Evolutionary conservation across 2,797 vertebrate genomes (phyloP), one percentile per base, ranked within the genome.

Genomic region (Coluber constrictor): DNA sequence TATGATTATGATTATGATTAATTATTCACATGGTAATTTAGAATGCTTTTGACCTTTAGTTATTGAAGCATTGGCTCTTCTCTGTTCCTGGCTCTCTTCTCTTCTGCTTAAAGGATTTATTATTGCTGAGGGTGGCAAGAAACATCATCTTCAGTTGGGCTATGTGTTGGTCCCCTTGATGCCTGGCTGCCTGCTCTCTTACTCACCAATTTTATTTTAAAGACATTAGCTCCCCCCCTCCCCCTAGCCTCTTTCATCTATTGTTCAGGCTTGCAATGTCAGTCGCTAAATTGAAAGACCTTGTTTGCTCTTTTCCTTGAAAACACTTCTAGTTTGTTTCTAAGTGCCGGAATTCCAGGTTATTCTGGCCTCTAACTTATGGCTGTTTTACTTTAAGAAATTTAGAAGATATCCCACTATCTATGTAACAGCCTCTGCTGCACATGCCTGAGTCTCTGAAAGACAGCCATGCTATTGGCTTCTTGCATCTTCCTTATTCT

Each of bases 11-110:
- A 51, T 51, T 43, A 43, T 3, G 43, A 43, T 43, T 51, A 51
- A 13, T 91, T 87, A 92, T 91, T 92, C 93, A 91, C 47, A 2
- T 43, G 56, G 86, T 86, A 90, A 87, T 54, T 61, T 87, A 92
- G 56, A 93, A 87, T 70, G 87, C 57, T 56, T 32, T 88, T 37
- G 83, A 56, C 18, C 83, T n/a, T 94, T 16, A 4, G 37, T 56
- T 91, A 70, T 90, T 90, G 88, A 88, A 87, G 37, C 43, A 25
- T 25, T 20, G 37, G 87, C 90, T 66, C n/a, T 29, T 79, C 37
- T 88, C 92, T 91, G 86, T 89, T 92, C 92, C 90, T 37, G 7
- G 23, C 43, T 89, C 86, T 79, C 60, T 63, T 90, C 8, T 55
- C 66, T 93, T 88, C 32, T 6, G 20, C 70, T 87, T 6, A 15